These are phyloP conservation scores for Copidosoma floridanum DNA, from an alignment of 1,140 invertebrate species.

Conservation along the genomic window DNA sequence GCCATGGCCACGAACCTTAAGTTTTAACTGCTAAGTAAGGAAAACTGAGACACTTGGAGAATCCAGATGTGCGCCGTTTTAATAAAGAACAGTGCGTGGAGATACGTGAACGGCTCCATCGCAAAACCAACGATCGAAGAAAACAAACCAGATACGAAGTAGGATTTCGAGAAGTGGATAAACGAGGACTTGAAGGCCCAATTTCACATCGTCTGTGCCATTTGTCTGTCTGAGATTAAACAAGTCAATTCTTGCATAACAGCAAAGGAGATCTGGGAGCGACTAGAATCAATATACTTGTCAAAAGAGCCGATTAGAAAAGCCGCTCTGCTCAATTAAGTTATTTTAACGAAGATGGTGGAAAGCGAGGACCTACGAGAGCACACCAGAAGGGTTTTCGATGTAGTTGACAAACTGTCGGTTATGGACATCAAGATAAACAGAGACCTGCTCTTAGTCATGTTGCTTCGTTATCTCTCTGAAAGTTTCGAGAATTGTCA, in stretches of 20 bases:
- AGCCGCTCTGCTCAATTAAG: slow-evolving; percentile 21
- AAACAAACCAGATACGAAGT: not conserved
- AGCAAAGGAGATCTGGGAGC: not conserved
- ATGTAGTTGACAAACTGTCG: slow-evolving; percentile 31
- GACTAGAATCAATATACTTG: not conserved
- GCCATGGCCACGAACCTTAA: not conserved
- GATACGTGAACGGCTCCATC: not conserved
- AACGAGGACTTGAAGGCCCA: not conserved
- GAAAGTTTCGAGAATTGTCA: slow-evolving; percentile 33
- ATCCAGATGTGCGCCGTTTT: not conserved
- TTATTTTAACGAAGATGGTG: not conserved
- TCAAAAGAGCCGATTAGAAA: slow-evolving; percentile 6
- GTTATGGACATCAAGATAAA: slow-evolving; percentile 29
- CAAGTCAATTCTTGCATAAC: not conserved
- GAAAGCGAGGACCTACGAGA: slow-evolving; percentile 26
- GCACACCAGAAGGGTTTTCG: slow-evolving; percentile 31
- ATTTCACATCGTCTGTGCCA: not conserved
- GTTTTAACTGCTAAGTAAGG: not conserved
- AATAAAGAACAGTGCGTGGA: too few species aligned
- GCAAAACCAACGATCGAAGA: not conserved
- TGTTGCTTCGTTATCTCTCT: slow-evolving; percentile 36
- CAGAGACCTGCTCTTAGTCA: slow-evolving; percentile 29
- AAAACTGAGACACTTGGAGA: too few species aligned
- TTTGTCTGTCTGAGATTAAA: not conserved
- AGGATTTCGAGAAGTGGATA: not conserved